Evolutionary conservation across 53 echinoderm and acorn worm genomes (phyloP).

Genomic region (Hippasteria phrygiana): DNA sequence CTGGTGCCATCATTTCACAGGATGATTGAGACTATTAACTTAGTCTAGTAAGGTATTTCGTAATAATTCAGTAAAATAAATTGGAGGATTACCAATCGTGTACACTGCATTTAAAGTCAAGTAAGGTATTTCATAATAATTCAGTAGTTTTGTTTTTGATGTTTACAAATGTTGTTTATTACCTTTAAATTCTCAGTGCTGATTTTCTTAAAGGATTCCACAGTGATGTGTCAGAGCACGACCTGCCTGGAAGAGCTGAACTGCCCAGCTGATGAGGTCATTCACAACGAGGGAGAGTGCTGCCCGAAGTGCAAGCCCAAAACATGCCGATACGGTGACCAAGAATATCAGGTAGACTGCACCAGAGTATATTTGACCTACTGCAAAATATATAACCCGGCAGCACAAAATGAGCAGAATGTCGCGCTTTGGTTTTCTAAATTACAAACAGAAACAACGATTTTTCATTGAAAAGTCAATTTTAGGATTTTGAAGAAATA

Average conservation of each 20-base stretch:
- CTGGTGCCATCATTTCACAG: too few relatives aligned
- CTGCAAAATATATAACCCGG: neutral
- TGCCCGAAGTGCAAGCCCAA: constrained; percentile 85
- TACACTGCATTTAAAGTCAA: too few relatives aligned
- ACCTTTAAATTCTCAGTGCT: neutral
- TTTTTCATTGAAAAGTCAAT: too few relatives aligned
- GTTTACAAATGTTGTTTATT: neutral
- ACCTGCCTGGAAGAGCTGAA: constrained; percentile 75
- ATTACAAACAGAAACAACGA: too few relatives aligned
- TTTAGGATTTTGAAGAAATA: too few relatives aligned
- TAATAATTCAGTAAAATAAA: too few relatives aligned
- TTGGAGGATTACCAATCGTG: too few relatives aligned
- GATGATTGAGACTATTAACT: too few relatives aligned
- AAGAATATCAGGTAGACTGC: constrained; percentile 85
- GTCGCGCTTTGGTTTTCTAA: too few relatives aligned
- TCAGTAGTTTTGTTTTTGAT: neutral
- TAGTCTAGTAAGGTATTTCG: too few relatives aligned
- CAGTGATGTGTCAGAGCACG: constrained; percentile 87
- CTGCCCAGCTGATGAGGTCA: constrained; percentile 72
- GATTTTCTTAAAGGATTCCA: constrained; percentile 77
- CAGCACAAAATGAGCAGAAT: too few relatives aligned
- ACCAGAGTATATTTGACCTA: neutral
- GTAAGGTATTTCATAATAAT: too few relatives aligned
- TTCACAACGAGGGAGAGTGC: constrained; percentile 78
- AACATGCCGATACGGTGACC: constrained; percentile 73